phyloP scores from a whole-genome alignment of 2,888 invertebrate species.

The Aleiodes testaceus region DNA sequence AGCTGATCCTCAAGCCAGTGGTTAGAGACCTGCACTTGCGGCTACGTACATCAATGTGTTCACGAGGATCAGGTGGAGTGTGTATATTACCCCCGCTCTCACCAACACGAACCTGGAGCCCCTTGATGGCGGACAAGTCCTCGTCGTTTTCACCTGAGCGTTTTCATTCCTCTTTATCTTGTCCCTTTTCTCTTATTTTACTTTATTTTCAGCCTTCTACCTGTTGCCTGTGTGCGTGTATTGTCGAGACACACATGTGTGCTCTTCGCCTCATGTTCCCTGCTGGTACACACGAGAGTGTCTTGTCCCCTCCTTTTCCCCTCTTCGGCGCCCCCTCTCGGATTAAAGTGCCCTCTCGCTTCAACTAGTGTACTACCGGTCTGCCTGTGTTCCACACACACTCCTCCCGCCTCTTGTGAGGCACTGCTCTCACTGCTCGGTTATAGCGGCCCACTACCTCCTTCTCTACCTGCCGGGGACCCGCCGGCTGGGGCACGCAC shows the following conservation, averaged over 20 bases:
- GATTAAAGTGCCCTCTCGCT: slow-evolving; percentile 17
- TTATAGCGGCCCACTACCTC: slow-evolving; percentile 63
- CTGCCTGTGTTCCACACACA: slow-evolving; percentile 28
- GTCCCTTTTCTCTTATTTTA: slow-evolving; percentile 32
- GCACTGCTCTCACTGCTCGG: slow-evolving; percentile 37
- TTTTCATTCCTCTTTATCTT: slow-evolving; percentile 44
- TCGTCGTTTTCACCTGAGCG: slow-evolving; percentile 47
- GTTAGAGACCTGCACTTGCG: slow-evolving; percentile 7
- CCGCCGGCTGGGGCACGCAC: slow-evolving; percentile 60
- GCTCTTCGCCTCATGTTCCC: slow-evolving; percentile 6
- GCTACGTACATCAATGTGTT: slow-evolving; percentile 6
- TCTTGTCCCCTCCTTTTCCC: slow-evolving; percentile 12
- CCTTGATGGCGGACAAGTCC: slow-evolving; percentile 36
- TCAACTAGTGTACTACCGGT: slow-evolving; percentile 15
- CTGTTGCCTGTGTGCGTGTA: slow-evolving; percentile 5
- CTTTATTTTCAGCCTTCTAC: slow-evolving; percentile 34
- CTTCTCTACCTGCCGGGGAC: slow-evolving; percentile 61
- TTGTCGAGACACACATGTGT: neutral
- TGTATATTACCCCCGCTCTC: slow-evolving; percentile 1
- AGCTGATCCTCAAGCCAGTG: slow-evolving; percentile 4
- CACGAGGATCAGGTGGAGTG: neutral
- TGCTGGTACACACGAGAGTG: slow-evolving; percentile 23
- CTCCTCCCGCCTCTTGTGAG: slow-evolving; percentile 38
- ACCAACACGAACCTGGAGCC: slow-evolving; percentile 12
- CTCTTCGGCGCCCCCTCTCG: neutral